Base-by-base conservation (phyloP, 2,797 vertebrate genomes). In the Rhinatrema bivittatum region DNA sequence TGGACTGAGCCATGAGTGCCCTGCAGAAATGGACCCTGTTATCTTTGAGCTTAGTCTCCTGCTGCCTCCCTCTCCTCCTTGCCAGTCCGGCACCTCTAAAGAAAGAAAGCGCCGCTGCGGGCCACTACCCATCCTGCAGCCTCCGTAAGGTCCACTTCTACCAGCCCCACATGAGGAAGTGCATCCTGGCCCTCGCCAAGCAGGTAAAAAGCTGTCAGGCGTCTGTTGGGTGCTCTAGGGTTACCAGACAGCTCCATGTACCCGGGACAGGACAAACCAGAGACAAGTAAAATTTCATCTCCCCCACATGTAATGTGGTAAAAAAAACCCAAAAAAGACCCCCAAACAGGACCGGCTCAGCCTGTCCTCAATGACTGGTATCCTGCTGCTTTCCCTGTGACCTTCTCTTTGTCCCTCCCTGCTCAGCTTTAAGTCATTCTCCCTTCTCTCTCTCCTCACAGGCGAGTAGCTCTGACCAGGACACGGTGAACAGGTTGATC, bases 401-500 rank as follows among this genome's bases (percentile, higher is more conserved):
- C 36, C 18, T 14, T 1, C 0, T 13, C 30, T 41, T 32, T n/a
- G n/a, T 10, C 6, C 26, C 2, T 5, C 24, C 7, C 7, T 10
- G 36, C 32, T n/a, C 14, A 39, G 50, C 34, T n/a, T 32, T 7
- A 16, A 27, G 9, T 3, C 15, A 10, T 10, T 28, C 8, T 25
- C 17, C 20, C 4, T 32, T 26, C n/a, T 20, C 11, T 38, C 31
- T 36, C 10, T 15, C 12, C n/a, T 33, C 44, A 21, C 56, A 91
- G 87, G 87, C 78, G 21, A 76, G 76, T 8, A 38, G 51, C 8
- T 46, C 21, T 1, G 87, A 90, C 29, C 61, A 65, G 19, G 82
- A 86, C 51, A 85, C 84, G 0, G 78, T 78, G 9, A 78, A 83
- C 20, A 72, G 85, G 9, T 46, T 91, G 42, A 72, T 90, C 37